phyloP scores from a whole-genome alignment of 2,888 invertebrate species.

The Drosophila ustulata region DNA sequence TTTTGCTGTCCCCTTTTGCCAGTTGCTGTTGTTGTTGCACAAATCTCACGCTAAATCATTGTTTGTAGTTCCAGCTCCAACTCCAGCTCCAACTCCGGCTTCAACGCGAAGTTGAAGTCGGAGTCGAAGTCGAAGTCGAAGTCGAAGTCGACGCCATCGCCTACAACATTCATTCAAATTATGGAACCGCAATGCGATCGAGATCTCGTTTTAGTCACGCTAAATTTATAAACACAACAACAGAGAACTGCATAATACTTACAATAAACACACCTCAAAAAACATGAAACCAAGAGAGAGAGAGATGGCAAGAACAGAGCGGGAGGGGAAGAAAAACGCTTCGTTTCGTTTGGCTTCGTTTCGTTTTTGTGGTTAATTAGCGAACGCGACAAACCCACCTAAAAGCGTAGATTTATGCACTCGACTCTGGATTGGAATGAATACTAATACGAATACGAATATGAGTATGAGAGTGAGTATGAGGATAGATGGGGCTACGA shows the following conservation, averaged over 20 bases:
- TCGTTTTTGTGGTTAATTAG: constrained; percentile 70
- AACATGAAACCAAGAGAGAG: not conserved
- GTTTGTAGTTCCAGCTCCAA: constrained; percentile 36
- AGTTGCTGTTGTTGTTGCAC: constrained; percentile 13
- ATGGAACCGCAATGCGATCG: constrained; percentile 73
- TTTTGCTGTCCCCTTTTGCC: constrained; percentile 9
- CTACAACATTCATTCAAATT: constrained; percentile 81
- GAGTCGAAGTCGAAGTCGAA: not conserved
- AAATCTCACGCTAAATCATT: constrained; percentile 67
- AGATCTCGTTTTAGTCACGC: constrained; percentile 81
- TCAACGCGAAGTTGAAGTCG: not conserved
- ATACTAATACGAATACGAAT: constrained; percentile 6
- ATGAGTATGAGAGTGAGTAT: not conserved
- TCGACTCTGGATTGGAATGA: constrained; percentile 25
- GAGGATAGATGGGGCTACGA: constrained; percentile 21
- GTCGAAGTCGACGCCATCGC: constrained; percentile 57
- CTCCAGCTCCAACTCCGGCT: constrained; percentile 20
- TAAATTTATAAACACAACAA: constrained; percentile 65
- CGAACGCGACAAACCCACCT: constrained; percentile 75
- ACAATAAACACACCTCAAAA: constrained; percentile 77
- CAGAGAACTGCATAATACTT: constrained; percentile 49
- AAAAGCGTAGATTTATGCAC: constrained; percentile 73
- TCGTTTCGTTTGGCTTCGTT: constrained; percentile 23
- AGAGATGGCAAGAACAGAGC: constrained; percentile 22
- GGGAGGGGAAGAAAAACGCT: constrained; percentile 34